Conservation (phyloP, 2,113 vertebrate genomes). For the Opisthocomus hoazin region DNA sequence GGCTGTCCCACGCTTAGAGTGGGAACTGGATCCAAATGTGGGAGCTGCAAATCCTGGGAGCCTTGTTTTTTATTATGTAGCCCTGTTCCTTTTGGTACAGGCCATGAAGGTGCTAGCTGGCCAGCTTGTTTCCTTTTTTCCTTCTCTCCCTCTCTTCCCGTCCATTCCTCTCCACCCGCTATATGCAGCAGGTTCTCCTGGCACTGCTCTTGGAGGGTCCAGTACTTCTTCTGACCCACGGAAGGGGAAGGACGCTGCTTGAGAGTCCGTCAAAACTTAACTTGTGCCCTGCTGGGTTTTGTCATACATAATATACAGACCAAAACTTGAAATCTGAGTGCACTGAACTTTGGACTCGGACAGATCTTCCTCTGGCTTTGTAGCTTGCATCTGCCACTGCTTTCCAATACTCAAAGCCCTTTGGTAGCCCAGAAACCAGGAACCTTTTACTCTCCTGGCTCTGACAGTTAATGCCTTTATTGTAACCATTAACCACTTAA, state of each 20-base stretch:
- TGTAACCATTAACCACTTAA: neutral
- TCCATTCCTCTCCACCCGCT: neutral
- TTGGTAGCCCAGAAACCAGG: neutral
- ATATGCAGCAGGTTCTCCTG: neutral
- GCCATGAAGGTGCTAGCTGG: neutral
- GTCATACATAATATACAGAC: fast-evolving
- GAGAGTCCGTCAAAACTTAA: neutral
- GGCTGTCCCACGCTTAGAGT: neutral
- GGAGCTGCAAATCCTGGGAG: neutral
- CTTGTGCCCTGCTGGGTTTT: neutral
- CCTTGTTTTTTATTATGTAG: neutral
- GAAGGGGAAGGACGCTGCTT: neutral
- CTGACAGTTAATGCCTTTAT: neutral
- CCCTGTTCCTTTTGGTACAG: neutral
- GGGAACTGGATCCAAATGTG: neutral
- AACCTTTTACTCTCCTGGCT: neutral
- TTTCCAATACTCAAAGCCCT: neutral
- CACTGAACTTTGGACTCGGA: neutral
- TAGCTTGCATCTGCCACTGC: neutral
- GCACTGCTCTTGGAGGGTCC: neutral
- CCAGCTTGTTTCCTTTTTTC: neutral
- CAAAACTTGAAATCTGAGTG: neutral
- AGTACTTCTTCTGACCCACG: neutral
- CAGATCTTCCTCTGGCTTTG: neutral
- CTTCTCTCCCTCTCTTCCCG: neutral